Base-by-base conservation (phyloP, 2,113 vertebrate species). In the Tachycineta bicolor region DNA sequence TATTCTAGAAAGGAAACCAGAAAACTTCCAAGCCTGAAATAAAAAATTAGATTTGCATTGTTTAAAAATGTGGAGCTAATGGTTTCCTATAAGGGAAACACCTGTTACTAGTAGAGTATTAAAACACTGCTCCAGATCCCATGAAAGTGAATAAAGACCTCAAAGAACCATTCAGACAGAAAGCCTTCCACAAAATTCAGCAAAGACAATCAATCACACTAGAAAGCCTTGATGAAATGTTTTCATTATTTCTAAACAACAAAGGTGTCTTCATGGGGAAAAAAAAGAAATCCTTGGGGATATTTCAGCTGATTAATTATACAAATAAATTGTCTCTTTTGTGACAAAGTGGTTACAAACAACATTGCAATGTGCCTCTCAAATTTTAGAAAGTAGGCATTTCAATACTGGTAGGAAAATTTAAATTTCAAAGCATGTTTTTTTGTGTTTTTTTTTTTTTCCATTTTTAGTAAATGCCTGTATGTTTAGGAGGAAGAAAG, bases 251-350 rank as follows among this genome's bases (percentile, higher is more conserved):
- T 96, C 37, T 70, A 85, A 95, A 93, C 26, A 90, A 95, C 74
- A 94, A 96, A 93, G 65, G 20, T 81, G 64, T 85, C 62, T 96
- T 93, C 93, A 19, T 46, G 24, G 53, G 37, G 2, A 6, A 17
- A 70, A 43, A 43, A 49, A 76, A 70, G 28, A 70, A 93, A 67
- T 69, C 86, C 83, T 94, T 76, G 50, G 80, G 83, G 83, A 94
- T 94, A 79, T 93, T 96, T 92, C 58, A 75, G 84, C 71, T 90
- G 87, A 97, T 97, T 97, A 97, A 96, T 97, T 98, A 96, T 94
- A 97, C 90, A 96, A 96, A 95, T 94, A 96, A 92, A 96, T 93
- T 78, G 63, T 76, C 41, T 95, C 64, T 95, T 93, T 91, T 82
- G 86, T 59, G 90, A 76, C 76, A 91, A 87, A 91, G 75, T 44